Percentiles rank a stretch among this genome's conserved stretches.
These are phyloP conservation scores for Drosophila kanapiae DNA, from an alignment of 1,140 invertebrate genomes.

Conservation along the genomic window DNA sequence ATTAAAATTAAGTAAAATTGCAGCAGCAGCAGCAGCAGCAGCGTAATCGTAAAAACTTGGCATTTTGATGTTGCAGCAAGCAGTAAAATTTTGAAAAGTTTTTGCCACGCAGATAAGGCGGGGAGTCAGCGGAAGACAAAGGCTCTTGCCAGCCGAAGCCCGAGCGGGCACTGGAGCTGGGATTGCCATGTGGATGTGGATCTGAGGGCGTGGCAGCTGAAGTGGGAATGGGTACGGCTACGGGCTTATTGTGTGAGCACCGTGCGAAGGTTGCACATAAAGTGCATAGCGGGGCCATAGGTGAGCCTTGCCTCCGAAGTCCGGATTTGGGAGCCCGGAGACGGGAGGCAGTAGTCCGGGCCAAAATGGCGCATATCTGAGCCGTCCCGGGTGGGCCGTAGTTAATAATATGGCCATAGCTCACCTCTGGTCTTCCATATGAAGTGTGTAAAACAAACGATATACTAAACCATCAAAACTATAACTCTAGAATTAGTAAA, in stretches of 20 bases:
- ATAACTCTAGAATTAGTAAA: neutral
- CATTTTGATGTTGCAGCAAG: slow-evolving; percentile 83
- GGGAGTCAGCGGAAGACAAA: slow-evolving; percentile 49
- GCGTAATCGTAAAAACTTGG: slow-evolving; percentile 83
- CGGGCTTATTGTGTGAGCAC: slow-evolving; percentile 41
- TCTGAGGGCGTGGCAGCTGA: slow-evolving; percentile 34
- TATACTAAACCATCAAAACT: neutral
- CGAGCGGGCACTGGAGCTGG: slow-evolving; percentile 27
- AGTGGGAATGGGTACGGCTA: slow-evolving; percentile 1
- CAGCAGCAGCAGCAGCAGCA: slow-evolving; percentile 63
- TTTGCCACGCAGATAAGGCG: slow-evolving; percentile 80
- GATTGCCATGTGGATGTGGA: slow-evolving; percentile 35
- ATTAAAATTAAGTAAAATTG: slow-evolving; percentile 85
- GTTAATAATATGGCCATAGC: slow-evolving; percentile 58
- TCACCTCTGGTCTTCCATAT: slow-evolving; percentile 30
- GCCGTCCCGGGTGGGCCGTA: slow-evolving; percentile 42
- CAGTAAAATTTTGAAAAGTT: slow-evolving; percentile 82
- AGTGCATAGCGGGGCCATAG: slow-evolving; percentile 62
- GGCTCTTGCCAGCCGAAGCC: slow-evolving; percentile 29
- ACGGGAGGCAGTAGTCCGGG: slow-evolving; percentile 9
- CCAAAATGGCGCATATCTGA: slow-evolving; percentile 61
- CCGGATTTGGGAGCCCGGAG: slow-evolving; percentile 8
- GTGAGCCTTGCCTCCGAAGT: slow-evolving; percentile 14
- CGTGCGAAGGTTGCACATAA: slow-evolving; percentile 71
- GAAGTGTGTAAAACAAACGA: slow-evolving; percentile 55